Percentiles rank a stretch among this genome's conserved stretches.
Conservation (phyloP, 2,113 vertebrate species). For the Geothlypis trichas region DNA sequence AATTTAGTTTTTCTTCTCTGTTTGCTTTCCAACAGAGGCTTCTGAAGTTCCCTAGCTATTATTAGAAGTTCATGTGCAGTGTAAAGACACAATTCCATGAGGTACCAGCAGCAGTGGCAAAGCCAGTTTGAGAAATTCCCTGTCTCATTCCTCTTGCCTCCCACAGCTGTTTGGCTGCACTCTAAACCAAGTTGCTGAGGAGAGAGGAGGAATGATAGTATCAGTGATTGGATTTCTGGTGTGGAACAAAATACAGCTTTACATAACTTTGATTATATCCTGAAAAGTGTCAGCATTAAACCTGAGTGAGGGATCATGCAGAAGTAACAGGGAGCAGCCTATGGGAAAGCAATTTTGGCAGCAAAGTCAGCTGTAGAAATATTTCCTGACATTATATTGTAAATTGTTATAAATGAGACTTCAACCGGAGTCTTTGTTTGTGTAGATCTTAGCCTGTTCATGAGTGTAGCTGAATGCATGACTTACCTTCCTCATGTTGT, state of each 20-base stretch:
- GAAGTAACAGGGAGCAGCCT: not conserved
- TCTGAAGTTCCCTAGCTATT: slow-evolving; percentile 16
- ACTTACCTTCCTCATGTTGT: not conserved
- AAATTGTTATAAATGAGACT: not conserved
- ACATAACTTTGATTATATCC: not conserved
- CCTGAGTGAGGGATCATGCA: not conserved
- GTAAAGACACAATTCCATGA: not conserved
- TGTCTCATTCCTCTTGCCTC: not conserved
- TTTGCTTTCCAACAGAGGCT: slow-evolving; percentile 4
- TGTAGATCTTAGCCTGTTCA: not conserved
- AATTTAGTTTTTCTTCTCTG: not conserved
- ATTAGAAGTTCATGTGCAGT: not conserved
- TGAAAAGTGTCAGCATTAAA: not conserved
- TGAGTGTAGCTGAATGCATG: not conserved
- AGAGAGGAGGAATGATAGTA: not conserved
- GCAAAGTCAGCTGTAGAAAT: not conserved
- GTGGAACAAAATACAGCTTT: not conserved
- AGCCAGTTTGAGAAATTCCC: not conserved
- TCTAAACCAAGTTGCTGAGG: not conserved
- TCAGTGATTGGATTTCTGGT: not conserved
- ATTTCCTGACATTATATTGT: not conserved
- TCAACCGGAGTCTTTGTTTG: not conserved
- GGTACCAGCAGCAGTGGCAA: not conserved
- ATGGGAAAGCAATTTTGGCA: not conserved
- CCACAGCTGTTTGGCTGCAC: not conserved